phyloP scores from a whole-genome alignment of 1,140 invertebrate species.

The Bombus consobrinus region DNA sequence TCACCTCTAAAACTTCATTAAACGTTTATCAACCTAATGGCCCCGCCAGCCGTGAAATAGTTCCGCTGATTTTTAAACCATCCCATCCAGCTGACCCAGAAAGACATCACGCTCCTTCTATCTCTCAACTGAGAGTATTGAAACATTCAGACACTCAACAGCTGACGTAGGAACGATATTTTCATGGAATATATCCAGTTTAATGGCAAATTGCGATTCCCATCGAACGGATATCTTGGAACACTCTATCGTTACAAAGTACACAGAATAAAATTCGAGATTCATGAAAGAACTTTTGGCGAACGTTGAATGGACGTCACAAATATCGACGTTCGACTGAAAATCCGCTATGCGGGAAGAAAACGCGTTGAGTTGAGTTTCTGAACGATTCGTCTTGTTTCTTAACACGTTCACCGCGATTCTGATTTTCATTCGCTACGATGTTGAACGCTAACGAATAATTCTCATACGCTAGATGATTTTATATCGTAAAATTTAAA shows the following conservation, averaged over 20 bases:
- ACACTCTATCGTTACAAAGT: too few relatives aligned
- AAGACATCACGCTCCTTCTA: background rate
- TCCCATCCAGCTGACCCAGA: background rate
- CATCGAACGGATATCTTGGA: too few relatives aligned
- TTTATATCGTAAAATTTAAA: too few relatives aligned
- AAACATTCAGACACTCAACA: constrained; percentile 31
- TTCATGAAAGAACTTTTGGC: too few relatives aligned
- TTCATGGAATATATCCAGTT: background rate
- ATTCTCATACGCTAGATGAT: too few relatives aligned
- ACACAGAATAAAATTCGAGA: too few relatives aligned
- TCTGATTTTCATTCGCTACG: too few relatives aligned
- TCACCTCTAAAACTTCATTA: constrained; percentile 39
- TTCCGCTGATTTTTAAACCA: constrained; percentile 35
- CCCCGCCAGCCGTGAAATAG: constrained; percentile 18
- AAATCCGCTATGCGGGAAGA: background rate
- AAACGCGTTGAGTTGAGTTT: too few relatives aligned
- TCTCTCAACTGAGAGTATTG: background rate
- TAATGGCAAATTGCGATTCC: constrained; percentile 29
- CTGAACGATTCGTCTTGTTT: too few relatives aligned
- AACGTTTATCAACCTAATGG: constrained; percentile 54
- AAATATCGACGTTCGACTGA: background rate
- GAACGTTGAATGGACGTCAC: too few relatives aligned
- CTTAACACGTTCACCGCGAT: too few relatives aligned
- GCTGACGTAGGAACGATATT: constrained; percentile 7
- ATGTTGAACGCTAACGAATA: too few relatives aligned